Evolutionary conservation across 2,113 vertebrate genomes (phyloP).

Genomic region (Cyprinus carpio): DNA sequence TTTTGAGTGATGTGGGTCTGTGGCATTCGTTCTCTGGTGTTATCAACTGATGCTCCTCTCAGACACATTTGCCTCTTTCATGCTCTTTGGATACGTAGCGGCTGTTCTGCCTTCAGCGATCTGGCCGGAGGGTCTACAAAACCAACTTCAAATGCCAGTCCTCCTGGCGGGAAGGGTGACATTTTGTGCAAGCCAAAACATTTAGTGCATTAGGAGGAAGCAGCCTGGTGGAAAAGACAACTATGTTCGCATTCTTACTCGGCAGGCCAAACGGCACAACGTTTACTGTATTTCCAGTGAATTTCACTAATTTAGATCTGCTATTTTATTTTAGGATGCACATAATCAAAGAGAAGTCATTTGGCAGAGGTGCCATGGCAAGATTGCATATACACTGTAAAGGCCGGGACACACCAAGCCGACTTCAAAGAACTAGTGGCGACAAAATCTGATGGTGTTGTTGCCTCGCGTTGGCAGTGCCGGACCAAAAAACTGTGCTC

Average conservation of each 20-base stretch:
- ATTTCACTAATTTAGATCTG: slow-evolving; percentile 71
- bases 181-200: slow-evolving; percentile 73
- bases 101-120: slow-evolving; percentile 56
- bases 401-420: too few species aligned
- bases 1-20: slow-evolving; percentile 58
- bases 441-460: too few species aligned
- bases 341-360: slow-evolving; percentile 85
- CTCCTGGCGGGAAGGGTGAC: slow-evolving; percentile 73
- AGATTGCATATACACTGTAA: slow-evolving; percentile 66
- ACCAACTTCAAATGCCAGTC: slow-evolving; percentile 75
- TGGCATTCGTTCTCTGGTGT: slow-evolving; percentile 47
- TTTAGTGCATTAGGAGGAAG: slow-evolving; percentile 63
- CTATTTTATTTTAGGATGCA: slow-evolving; percentile 89
- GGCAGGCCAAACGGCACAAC: slow-evolving; percentile 57
- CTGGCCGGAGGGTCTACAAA: slow-evolving; percentile 62
- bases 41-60: slow-evolving; percentile 54
- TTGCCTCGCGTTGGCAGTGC: too few species aligned
- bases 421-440: too few species aligned
- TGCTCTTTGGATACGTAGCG: slow-evolving; percentile 54
- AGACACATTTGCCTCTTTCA: slow-evolving; percentile 56
- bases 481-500: too few species aligned
- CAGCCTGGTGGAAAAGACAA: slow-evolving; percentile 68
- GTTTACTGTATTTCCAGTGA: slow-evolving; percentile 59
- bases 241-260: slow-evolving; percentile 59
- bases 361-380: slow-evolving; percentile 79